A percentile compares a stretch with the other conserved stretches of the same genome.
Evolutionary conservation across 2,113 vertebrate genomes (phyloP).

Genomic region (Malurus alboscapulatus): DNA sequence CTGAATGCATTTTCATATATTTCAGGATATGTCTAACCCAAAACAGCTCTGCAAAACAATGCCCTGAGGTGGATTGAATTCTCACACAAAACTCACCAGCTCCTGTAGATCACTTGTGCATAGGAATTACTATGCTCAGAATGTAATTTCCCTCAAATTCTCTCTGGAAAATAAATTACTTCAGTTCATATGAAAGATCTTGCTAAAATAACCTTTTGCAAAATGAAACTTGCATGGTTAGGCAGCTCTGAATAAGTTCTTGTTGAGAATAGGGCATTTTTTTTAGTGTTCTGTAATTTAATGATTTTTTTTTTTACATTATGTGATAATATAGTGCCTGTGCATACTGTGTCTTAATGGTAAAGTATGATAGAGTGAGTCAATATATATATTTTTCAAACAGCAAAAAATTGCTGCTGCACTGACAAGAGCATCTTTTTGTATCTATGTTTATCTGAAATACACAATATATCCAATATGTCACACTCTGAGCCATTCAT

Average conservation of each 20-base stretch:
- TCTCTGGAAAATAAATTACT: background rate
- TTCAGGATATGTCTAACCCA: background rate
- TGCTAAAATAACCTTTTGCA: background rate
- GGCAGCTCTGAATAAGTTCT: background rate
- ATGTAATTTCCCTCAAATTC: background rate
- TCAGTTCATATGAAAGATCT: background rate
- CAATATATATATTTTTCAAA: background rate
- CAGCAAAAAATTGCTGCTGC: background rate
- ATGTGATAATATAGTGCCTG: background rate
- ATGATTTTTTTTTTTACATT: background rate
- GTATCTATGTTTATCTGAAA: background rate
- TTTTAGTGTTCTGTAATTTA: background rate
- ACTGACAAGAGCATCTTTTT: background rate
- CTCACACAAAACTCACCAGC: background rate
- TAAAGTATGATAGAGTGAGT: background rate
- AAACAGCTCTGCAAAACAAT: background rate
- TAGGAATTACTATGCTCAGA: background rate
- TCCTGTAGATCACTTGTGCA: background rate
- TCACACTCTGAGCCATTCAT: background rate
- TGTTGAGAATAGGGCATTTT: background rate
- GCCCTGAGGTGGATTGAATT: background rate
- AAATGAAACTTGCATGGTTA: background rate
- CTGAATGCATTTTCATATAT: background rate
- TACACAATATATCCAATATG: background rate
- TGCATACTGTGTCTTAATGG: background rate